Evolutionary conservation across 2,113 vertebrate genomes (phyloP).

Genomic region (Noturus placidus): DNA sequence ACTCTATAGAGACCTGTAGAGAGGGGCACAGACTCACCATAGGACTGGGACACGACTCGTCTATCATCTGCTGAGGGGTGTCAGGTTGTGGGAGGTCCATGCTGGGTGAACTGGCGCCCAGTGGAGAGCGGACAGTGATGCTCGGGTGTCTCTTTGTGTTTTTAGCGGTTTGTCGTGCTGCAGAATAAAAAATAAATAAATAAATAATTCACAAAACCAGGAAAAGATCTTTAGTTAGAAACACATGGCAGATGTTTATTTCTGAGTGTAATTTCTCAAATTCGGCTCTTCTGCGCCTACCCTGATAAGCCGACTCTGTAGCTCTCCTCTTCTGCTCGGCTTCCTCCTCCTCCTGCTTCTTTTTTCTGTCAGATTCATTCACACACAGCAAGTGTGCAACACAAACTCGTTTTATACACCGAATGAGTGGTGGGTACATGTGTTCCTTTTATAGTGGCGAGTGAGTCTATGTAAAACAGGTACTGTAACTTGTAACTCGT

Average conservation of each 20-base stretch:
- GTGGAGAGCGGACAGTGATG: conserved; percentile 87
- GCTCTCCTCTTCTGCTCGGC: conserved; percentile 94
- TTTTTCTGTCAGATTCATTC: conserved; percentile 77
- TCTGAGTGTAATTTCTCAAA: not conserved
- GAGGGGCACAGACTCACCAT: conserved; percentile 57
- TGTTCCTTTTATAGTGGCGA: not conserved
- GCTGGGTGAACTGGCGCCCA: conserved; percentile 84
- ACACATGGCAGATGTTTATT: not conserved
- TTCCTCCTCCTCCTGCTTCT: conserved; percentile 94
- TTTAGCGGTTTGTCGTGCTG: conserved; percentile 93
- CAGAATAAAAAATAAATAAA: not conserved
- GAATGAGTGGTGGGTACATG: not conserved
- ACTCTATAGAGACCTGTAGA: not conserved
- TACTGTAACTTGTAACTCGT: not conserved
- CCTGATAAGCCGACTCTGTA: conserved; percentile 93
- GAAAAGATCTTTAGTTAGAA: not conserved
- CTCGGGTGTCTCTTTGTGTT: conserved; percentile 88
- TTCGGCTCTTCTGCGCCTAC: conserved; percentile 62
- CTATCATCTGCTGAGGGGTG: conserved; percentile 70
- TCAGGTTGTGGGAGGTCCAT: conserved; percentile 83
- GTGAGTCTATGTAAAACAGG: not conserved
- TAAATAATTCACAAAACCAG: not conserved
- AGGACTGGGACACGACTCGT: conserved; percentile 77
- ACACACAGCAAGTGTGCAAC: not conserved
- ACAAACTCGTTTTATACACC: not conserved